Conservation (phyloP, 2,113 vertebrate genomes). For the Carassius gibelio region DNA sequence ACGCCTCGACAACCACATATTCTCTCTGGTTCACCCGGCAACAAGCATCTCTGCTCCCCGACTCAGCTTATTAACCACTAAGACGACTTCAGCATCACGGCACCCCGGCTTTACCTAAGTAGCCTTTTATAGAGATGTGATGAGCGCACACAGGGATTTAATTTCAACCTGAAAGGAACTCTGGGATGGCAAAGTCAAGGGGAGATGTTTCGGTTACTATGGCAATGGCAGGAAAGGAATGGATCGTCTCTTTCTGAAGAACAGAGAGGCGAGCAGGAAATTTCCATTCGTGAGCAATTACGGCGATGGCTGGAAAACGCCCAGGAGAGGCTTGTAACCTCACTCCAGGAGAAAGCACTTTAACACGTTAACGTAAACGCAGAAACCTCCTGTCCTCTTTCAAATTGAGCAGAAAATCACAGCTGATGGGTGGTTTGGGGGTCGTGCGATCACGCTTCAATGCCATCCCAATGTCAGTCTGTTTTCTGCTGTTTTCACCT, state of each 20-base stretch:
- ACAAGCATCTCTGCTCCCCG: conserved; percentile 47
- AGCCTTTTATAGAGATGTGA: conserved; percentile 17
- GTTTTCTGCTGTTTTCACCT: background rate
- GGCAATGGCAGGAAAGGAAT: conserved; percentile 42
- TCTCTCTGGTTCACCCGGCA: conserved; percentile 46
- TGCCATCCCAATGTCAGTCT: background rate
- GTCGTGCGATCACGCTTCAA: background rate
- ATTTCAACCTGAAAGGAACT: conserved; percentile 5
- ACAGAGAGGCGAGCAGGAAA: background rate
- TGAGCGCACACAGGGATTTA: background rate
- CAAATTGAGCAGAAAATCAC: conserved; percentile 37
- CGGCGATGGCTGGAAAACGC: background rate
- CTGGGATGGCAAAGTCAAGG: background rate
- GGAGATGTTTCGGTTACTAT: conserved; percentile 44
- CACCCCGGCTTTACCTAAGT: background rate
- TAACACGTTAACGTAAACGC: background rate
- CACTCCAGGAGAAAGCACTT: conserved; percentile 31
- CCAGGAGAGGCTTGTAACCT: conserved; percentile 10
- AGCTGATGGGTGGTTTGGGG: background rate
- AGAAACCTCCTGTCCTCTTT: background rate
- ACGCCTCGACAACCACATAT: conserved; percentile 41
- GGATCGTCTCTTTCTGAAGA: conserved; percentile 10
- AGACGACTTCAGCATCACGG: conserved; percentile 25
- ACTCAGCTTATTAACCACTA: conserved; percentile 26
- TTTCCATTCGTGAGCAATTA: conserved; percentile 44